Evolutionary conservation across 2,113 vertebrate species (phyloP), one percentile per base, ranked within the genome.

Genomic region (Polypterus bichir): DNA sequence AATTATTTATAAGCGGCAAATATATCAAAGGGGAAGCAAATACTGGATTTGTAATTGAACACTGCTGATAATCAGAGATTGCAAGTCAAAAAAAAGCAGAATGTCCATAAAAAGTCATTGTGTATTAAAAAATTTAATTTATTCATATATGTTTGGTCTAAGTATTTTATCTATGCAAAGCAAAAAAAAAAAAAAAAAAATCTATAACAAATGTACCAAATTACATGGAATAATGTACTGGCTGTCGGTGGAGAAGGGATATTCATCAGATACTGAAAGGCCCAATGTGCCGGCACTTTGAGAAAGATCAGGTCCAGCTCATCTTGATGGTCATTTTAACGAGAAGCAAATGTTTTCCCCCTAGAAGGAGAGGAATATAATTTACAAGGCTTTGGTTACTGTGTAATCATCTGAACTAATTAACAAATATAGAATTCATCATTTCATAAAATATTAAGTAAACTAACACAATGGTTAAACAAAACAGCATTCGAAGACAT

Each of bases 341-440:
- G 96, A 73, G 85, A 79, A 60, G 85, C 77, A 80, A 98, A 97
- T 0, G 94, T 98, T 83, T 97, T 98, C 72, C 96, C 95, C 83
- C 95, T 98, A 72, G 2, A 76, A 54, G 78, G 67, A 63, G 67
- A 78, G 53, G 61, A 6, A n/a, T 56, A 60, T 5, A 54, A 11
- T 65, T 27, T 27, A 27, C 27, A 27, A 27, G 27, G 27, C 27
- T 27, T 27, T 27, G 27, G 27, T 27, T 27, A 27, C 27, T 27
- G 27, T 27, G 27, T 27, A 27, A 27, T 27, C 27, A 27, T 27
- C 2, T 27, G 27, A 27, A 27, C 27, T 27, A 27, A 27, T 27
- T 1, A 27, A 27, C 2, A 27, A 27, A 27, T 27, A 27, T 27
- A 27, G 27, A 27, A 27, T 27, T 27, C 27, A 27, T 27, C 27